phyloP scores from a whole-genome alignment of 2,888 invertebrate species.

The Amphipyra tragopoginis region DNA sequence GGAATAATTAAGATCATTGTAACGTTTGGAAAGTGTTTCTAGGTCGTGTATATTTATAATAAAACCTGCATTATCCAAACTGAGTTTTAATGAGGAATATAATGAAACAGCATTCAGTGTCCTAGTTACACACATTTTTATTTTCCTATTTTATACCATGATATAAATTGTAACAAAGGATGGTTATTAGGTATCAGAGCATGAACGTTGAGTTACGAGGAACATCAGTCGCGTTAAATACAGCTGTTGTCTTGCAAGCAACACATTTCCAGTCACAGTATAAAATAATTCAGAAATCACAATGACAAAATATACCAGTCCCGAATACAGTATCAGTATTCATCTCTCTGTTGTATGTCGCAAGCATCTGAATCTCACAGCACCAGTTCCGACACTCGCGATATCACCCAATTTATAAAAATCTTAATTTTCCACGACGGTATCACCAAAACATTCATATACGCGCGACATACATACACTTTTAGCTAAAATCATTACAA shows the following conservation, averaged over 20 bases:
- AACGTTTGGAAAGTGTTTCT: constrained; percentile 71
- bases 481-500: constrained; percentile 80
- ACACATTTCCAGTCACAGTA: constrained; percentile 77
- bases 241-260: constrained; percentile 81
- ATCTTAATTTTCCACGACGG: constrained; percentile 46
- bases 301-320: constrained; percentile 77
- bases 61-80: constrained; percentile 74
- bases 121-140: constrained; percentile 89
- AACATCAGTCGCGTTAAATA: constrained; percentile 85
- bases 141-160: constrained; percentile 86
- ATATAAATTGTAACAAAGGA: constrained; percentile 88
- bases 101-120: constrained; percentile 82
- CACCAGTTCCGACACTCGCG: constrained; percentile 79
- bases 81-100: constrained; percentile 61
- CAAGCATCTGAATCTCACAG: constrained; percentile 86
- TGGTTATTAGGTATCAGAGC: constrained; percentile 79
- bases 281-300: constrained; percentile 80
- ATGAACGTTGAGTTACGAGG: constrained; percentile 80
- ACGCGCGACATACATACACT: constrained; percentile 87
- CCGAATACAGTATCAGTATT: constrained; percentile 76
- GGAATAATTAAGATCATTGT: constrained; percentile 57
- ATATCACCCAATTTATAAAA: constrained; percentile 69
- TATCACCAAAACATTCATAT: constrained; percentile 78
- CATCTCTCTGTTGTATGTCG: constrained; percentile 77
- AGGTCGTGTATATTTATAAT: constrained; percentile 79